Conservation (phyloP, 2,113 vertebrate species). For the Sus scrofa region DNA sequence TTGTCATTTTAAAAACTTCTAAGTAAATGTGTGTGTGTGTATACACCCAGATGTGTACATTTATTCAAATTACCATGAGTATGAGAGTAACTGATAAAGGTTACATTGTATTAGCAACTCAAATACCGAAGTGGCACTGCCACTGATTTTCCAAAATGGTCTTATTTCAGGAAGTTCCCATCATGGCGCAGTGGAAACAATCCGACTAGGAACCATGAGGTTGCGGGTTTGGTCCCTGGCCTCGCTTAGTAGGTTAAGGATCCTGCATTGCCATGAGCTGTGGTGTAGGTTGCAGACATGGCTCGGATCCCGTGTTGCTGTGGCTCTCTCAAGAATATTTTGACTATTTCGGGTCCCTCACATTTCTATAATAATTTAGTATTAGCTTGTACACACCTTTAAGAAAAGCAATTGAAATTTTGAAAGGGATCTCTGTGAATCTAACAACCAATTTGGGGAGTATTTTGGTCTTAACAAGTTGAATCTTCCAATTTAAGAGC, state of each 20-base stretch:
- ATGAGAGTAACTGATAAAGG: neutral
- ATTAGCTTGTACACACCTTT: neutral
- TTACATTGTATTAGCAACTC: neutral
- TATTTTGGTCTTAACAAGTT: neutral
- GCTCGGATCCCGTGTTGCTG: too few species aligned
- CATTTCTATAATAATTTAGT: neutral
- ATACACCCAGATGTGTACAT: neutral
- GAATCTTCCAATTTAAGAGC: neutral
- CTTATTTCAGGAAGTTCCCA: too few species aligned
- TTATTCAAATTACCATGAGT: neutral
- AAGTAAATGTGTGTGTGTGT: neutral
- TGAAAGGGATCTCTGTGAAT: neutral
- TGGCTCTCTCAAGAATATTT: neutral
- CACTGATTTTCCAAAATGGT: neutral
- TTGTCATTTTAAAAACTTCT: too few species aligned
- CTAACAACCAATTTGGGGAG: neutral
- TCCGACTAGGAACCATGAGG: too few species aligned
- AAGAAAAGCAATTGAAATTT: neutral
- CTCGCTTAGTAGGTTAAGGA: too few species aligned
- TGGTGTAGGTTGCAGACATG: too few species aligned
- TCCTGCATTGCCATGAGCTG: too few species aligned
- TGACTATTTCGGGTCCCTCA: neutral
- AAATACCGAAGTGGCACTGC: neutral
- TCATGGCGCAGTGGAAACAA: too few species aligned
- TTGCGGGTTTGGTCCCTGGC: too few species aligned